A percentile compares a stretch with the other conserved stretches of the same genome.
Conservation (phyloP, 2,113 vertebrate genomes). For the Riparia riparia region DNA sequence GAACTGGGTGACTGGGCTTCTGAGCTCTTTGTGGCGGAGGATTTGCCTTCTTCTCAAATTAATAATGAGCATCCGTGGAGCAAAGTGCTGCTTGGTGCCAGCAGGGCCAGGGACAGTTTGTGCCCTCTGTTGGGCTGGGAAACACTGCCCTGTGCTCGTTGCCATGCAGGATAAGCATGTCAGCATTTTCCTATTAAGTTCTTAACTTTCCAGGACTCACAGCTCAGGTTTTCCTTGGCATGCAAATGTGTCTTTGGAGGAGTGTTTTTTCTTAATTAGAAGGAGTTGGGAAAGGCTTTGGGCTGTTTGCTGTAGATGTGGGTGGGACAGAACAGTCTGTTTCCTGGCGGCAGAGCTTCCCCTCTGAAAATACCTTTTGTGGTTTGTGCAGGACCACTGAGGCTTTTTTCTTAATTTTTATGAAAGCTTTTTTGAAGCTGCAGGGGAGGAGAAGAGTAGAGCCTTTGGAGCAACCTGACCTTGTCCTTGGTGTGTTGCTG, state of each 20-base stretch:
- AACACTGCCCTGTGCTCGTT: not conserved
- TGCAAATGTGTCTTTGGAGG: not conserved
- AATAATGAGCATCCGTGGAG: not conserved
- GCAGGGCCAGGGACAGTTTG: not conserved
- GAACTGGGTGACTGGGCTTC: not conserved
- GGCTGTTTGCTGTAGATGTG: conserved; percentile 51
- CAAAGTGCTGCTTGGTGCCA: rapidly evolving
- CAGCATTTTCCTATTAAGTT: conserved; percentile 48
- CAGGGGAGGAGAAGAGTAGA: not conserved
- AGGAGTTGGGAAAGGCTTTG: conserved; percentile 28
- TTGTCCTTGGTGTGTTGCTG: not conserved
- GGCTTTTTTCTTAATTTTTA: not conserved
- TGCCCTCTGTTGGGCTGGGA: rapidly evolving
- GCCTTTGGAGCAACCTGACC: not conserved
- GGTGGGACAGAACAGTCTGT: conserved; percentile 32
- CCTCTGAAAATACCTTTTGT: conserved; percentile 11
- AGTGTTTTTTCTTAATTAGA: conserved; percentile 42
- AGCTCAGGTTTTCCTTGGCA: conserved; percentile 68
- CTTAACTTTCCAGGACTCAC: conserved; percentile 47
- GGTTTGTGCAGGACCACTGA: not conserved
- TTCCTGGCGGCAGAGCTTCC: conserved; percentile 1
- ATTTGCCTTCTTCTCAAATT: not conserved
- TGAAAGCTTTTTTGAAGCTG: not conserved
- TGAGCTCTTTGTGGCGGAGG: not conserved
- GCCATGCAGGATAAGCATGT: not conserved